phyloP scores from a whole-genome alignment of 2,797 vertebrate species.

The Xiphophorus birchmanni region DNA sequence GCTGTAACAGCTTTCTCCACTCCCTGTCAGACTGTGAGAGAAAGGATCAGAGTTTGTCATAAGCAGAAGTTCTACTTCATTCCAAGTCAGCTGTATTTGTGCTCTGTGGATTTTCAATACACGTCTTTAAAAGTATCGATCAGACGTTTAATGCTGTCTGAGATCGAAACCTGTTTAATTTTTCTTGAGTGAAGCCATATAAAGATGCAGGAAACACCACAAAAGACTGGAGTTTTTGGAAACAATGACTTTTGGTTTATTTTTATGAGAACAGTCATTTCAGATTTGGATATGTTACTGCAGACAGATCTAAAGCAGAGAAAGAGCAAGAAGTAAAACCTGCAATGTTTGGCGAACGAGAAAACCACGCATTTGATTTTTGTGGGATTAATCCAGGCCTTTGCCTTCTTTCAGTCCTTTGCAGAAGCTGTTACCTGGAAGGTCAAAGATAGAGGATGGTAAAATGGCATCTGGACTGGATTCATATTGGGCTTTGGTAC shows the following conservation, averaged over 20 bases:
- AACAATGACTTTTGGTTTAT: neutral
- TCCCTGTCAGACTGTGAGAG: slow-evolving; percentile 40
- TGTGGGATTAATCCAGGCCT: neutral
- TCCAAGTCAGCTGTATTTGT: slow-evolving; percentile 3
- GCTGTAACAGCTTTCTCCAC: slow-evolving; percentile 48
- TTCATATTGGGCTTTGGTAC: neutral
- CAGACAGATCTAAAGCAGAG: neutral
- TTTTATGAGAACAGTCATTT: neutral
- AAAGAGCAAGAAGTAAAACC: neutral
- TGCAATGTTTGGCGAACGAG: neutral
- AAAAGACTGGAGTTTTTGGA: neutral
- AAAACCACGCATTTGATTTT: neutral
- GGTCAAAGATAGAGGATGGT: neutral
- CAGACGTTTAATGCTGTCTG: neutral
- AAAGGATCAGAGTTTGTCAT: slow-evolving; percentile 46
- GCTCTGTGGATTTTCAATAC: slow-evolving; percentile 9
- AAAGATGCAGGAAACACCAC: neutral
- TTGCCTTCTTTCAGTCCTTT: neutral
- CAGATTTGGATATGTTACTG: neutral
- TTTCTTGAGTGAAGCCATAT: neutral
- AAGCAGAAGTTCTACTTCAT: slow-evolving; percentile 19
- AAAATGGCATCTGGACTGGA: neutral
- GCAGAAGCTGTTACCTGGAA: neutral
- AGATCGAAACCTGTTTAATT: slow-evolving; percentile 2
- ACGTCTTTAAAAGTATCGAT: neutral